Percentiles rank a stretch among this genome's conserved stretches.
Conservation (phyloP, 37 sponge, comb jelly and placozoan species). For the Aplysina aerophoba region DNA sequence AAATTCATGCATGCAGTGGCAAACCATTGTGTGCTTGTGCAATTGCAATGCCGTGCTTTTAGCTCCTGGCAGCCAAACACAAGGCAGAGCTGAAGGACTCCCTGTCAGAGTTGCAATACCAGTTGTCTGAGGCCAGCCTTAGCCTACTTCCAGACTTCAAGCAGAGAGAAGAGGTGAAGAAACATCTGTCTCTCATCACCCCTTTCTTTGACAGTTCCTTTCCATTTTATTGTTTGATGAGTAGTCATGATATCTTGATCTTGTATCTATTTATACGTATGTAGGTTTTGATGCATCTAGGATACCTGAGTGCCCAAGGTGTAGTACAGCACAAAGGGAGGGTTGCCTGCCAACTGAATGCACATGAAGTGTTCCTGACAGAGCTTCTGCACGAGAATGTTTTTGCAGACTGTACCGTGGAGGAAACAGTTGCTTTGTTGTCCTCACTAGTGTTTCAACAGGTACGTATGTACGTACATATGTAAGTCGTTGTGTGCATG, state of each 20-base stretch:
- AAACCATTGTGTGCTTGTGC: too few species aligned
- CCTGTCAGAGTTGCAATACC: conserved; percentile 50
- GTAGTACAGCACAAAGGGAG: conserved; percentile 80
- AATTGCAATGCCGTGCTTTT: background rate
- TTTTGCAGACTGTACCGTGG: conserved; percentile 60
- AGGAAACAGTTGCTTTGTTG: conserved; percentile 90
- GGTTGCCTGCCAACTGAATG: conserved; percentile 90
- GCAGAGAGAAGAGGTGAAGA: conserved; percentile 54
- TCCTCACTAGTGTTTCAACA: conserved; percentile 94
- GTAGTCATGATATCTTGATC: too few species aligned
- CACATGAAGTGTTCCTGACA: conserved; percentile 89
- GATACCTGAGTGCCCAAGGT: conserved; percentile 61
- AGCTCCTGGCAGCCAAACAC: conserved; percentile 60
- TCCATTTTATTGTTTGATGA: too few species aligned
- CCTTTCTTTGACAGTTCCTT: too few species aligned
- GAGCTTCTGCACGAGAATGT: conserved; percentile 91
- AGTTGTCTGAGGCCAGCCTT: conserved; percentile 85
- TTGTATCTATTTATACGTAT: background rate
- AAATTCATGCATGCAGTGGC: too few species aligned
- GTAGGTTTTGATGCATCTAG: conserved; percentile 83
- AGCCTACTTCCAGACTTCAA: conserved; percentile 89
- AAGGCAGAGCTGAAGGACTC: conserved; percentile 51
- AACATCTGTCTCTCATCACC: too few species aligned
- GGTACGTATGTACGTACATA: conserved; percentile 51
- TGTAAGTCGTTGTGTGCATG: too few species aligned